Conservation (phyloP, 2,888 invertebrate species). For the Drosophila niveifrons region DNA sequence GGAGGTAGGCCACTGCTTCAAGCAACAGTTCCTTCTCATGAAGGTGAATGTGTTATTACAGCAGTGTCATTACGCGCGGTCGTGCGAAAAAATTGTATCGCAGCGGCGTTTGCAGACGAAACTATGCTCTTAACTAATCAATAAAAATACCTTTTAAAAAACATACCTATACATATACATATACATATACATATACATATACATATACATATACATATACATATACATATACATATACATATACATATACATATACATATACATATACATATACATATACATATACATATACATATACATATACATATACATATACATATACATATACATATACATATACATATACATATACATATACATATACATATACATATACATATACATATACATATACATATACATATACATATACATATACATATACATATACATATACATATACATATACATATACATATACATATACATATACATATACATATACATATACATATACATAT, state of each 20-base stretch:
- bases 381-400: neutral
- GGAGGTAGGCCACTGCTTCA: slow-evolving; percentile 20
- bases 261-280: slow-evolving; percentile 3
- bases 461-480: slow-evolving; percentile 6
- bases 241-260: neutral
- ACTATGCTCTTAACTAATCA: neutral
- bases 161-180: neutral
- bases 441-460: slow-evolving; percentile 2
- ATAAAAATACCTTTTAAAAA: neutral
- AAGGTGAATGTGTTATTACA: slow-evolving; percentile 36
- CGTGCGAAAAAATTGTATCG: slow-evolving; percentile 38
- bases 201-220: neutral
- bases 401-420: neutral
- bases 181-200: neutral
- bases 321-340: neutral
- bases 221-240: neutral
- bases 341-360: neutral
- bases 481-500: slow-evolving; percentile 8
- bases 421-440: slow-evolving; percentile 6
- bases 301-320: slow-evolving; percentile 5
- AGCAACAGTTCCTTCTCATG: slow-evolving; percentile 11
- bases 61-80: slow-evolving; percentile 43
- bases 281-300: slow-evolving; percentile 2
- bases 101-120: slow-evolving; percentile 5
- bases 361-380: neutral